Base-by-base conservation (phyloP, 2,888 invertebrate genomes). In the Melanostoma mellinum region DNA sequence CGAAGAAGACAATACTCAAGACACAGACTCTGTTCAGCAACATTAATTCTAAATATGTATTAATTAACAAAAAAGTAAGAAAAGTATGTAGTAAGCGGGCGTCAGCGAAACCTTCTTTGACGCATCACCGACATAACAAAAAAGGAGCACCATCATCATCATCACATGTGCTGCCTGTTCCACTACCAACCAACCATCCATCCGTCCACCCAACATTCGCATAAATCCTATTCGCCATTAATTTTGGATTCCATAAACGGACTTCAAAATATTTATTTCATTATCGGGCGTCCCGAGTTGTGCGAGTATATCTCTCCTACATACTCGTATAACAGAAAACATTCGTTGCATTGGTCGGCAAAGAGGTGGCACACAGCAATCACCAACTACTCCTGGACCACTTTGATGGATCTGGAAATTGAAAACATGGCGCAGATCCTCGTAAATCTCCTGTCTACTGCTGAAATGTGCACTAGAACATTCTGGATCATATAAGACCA, bases 201-300 rank as follows among this genome's bases (percentile, higher is more conserved):
- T 67, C 61, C 77, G 77, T 82, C 82, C 67, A 73, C 77, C 76
- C 50, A 60, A 53, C 72, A 76, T 71, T 73, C 82, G 77, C 82
- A 82, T 82, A 82, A 82, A 82, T 82, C 73, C 82, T 82, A 82
- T 82, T 75, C 48, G 82, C 82, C 82, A 82, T 82, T 82, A 82
- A 82, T 82, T 78, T 82, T 61, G 77, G 73, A 78, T 82, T 82
- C 82, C 82, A 82, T 82, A 82, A 82, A 82, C 82, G 82, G 82
- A 78, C 52, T 72, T 73, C 73, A 82, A 63, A 82, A 82, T 82
- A 82, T 78, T 82, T 82, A 78, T 82, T 82, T 82, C 82, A 82
- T 82, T 77, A 82, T 82, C 73, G 50, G 58, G 35, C 33, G 36
- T 40, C 10, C n/a, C 10, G 55, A 40, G n/a, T 9, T 9, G 8